phyloP scores from a whole-genome alignment of 2,888 invertebrate genomes.

The Pammene fasciana region DNA sequence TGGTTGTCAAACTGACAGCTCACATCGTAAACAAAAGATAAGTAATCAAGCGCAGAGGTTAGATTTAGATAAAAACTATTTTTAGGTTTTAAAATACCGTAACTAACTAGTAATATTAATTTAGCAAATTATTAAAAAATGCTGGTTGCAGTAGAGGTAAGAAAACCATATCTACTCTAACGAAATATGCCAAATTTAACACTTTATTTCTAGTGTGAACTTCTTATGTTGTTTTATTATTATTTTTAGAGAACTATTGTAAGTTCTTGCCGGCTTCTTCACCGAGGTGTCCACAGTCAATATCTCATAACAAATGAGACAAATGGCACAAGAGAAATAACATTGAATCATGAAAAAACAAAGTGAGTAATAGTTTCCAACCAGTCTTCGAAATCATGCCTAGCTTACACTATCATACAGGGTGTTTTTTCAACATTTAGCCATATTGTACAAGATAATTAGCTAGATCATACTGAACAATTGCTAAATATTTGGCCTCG shows the following conservation, averaged over 20 bases:
- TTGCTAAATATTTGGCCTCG: no score
- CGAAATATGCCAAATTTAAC: background rate
- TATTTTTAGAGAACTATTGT: constrained; percentile 55
- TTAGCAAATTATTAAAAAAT: constrained; percentile 45
- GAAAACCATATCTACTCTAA: constrained; percentile 2
- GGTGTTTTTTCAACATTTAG: no score
- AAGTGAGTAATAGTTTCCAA: constrained; percentile 67
- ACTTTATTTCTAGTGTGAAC: background rate
- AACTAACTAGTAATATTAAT: background rate
- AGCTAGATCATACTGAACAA: no score
- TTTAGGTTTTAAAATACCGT: background rate
- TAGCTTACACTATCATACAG: no score
- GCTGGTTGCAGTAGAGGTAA: constrained; percentile 54
- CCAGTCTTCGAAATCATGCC: no score
- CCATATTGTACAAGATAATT: no score
- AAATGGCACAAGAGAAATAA: constrained; percentile 83
- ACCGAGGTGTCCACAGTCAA: constrained; percentile 60
- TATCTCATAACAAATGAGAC: constrained; percentile 66
- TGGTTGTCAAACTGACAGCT: constrained; percentile 8
- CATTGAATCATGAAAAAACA: constrained; percentile 83
- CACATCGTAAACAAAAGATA: constrained; percentile 24
- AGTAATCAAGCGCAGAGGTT: constrained; percentile 16
- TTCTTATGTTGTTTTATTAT: background rate
- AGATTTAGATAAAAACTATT: constrained; percentile 27
- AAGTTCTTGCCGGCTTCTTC: constrained; percentile 50